Conservation (phyloP, 2,113 vertebrate genomes). For the Trogon surrucura region DNA sequence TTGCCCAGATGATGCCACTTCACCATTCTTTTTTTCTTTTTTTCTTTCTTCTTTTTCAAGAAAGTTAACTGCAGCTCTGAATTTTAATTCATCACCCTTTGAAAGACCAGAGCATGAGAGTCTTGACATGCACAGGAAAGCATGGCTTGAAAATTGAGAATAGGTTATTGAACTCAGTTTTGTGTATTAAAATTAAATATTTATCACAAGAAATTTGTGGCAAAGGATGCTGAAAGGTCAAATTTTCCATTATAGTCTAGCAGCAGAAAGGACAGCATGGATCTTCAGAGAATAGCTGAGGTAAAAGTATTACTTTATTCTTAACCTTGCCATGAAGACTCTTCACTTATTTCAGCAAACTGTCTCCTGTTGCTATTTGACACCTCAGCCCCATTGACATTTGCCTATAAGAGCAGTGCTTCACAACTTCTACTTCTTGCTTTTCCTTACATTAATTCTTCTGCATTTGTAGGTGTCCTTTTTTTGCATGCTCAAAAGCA, state of each 20-base stretch:
- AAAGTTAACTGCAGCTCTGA: background rate
- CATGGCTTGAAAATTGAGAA: background rate
- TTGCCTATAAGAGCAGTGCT: background rate
- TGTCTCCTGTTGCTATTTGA: background rate
- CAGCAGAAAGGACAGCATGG: conserved; percentile 7
- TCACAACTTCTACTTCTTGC: background rate
- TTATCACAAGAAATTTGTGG: conserved; percentile 32
- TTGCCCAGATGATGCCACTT: background rate
- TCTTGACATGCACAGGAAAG: background rate
- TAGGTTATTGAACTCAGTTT: background rate
- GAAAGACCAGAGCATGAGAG: background rate
- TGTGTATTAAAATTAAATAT: conserved; percentile 45
- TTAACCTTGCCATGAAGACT: background rate
- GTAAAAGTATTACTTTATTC: background rate
- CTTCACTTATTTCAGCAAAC: conserved; percentile 27
- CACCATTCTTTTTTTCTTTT: background rate
- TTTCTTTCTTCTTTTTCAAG: background rate
- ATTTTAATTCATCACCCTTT: background rate
- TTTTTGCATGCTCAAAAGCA: background rate
- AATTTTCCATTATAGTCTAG: conserved; percentile 25
- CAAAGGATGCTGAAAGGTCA: conserved; percentile 45
- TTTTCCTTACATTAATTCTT: conserved; percentile 11
- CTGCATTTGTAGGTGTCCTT: background rate
- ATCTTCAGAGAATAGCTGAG: conserved; percentile 21
- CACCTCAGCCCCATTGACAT: background rate